Base-by-base conservation (phyloP, 35 echinoderm and acorn worm species). In the Diadema setosum region DNA sequence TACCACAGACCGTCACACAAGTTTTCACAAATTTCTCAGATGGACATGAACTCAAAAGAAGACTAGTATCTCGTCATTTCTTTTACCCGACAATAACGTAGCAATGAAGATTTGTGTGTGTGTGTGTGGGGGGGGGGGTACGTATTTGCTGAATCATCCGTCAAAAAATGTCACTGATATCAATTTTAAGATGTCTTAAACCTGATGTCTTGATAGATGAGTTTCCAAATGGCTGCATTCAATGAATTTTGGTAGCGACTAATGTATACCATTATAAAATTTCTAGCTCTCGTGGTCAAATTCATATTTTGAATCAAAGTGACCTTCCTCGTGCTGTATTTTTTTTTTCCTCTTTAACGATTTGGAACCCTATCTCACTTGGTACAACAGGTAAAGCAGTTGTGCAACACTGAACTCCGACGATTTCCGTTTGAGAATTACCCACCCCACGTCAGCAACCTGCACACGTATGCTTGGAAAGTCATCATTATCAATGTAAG, bases 401-500 rank as follows among this genome's bases (percentile, higher is more conserved):
- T 85, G 31, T 94, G 92, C 40, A 69, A 83, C 45, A 82, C 89
- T 32, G 81, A 94, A 20, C 16, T 89, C 6, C 81, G 92, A 3
- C 24, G 18, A 4, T 94, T 94, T 84, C 46, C 86, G 17, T 94
- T 89, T 20, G 14, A 75, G 2, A 78, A 85, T 2, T 94, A 94
- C 42, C 86, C 92, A 14, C 44, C 43, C 2, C 82, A 85, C 23
- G 85, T 83, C 21, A 58, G 5, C 3, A 29, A 85, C 39, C 48
- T 94, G 12, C 41, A 75, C 17, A 83, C 58, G 20, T 85, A 64
- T 56, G 60, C 86, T 0, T 94, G 92, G 92, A 94, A 89, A 80
- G 56, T 82, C 7, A 70, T 94, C 9, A 89, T 94, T 18, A 94
- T 94, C 4, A 84, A 84, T 75, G 92, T 94, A 82, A 94, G 92